Percentiles rank a stretch among this genome's conserved stretches.
These are phyloP conservation scores for Loriculus beryllinus DNA, from an alignment of 2,797 vertebrate genomes.

Conservation along the genomic window DNA sequence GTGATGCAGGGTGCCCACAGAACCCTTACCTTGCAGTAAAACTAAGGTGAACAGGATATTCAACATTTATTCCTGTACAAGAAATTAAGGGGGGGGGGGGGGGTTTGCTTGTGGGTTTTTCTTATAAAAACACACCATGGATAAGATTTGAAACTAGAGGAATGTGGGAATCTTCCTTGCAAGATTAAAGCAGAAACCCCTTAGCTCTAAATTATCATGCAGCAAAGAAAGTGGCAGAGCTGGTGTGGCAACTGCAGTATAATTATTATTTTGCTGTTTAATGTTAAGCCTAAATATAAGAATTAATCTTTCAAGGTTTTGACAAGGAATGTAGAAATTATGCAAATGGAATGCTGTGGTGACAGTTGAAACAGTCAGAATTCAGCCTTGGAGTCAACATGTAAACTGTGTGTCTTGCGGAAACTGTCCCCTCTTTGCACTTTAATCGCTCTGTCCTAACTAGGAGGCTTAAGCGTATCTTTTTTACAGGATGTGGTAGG, in stretches of 20 bases:
- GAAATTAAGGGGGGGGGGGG: neutral
- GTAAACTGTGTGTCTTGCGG: neutral
- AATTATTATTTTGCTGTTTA: slow-evolving; percentile 9
- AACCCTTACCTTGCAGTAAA: neutral
- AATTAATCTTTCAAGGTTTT: neutral
- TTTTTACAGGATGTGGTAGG: neutral
- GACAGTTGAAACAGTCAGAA: neutral
- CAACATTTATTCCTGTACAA: neutral
- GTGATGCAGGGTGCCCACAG: neutral
- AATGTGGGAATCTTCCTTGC: neutral
- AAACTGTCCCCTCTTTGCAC: neutral
- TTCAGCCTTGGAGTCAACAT: neutral
- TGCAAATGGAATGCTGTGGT: neutral
- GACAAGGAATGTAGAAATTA: neutral
- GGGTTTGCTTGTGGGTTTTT: neutral
- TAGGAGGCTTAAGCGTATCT: neutral
- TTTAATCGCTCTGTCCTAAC: neutral
- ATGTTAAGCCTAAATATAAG: neutral
- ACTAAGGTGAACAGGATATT: neutral
- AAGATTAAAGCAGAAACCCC: neutral
- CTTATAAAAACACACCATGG: neutral
- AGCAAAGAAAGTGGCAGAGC: neutral
- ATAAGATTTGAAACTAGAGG: neutral
- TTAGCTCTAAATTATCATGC: neutral
- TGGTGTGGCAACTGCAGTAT: neutral